Evolutionary conservation across 2,113 vertebrate genomes (phyloP).

Genomic region (Triplophysa siluroides): DNA sequence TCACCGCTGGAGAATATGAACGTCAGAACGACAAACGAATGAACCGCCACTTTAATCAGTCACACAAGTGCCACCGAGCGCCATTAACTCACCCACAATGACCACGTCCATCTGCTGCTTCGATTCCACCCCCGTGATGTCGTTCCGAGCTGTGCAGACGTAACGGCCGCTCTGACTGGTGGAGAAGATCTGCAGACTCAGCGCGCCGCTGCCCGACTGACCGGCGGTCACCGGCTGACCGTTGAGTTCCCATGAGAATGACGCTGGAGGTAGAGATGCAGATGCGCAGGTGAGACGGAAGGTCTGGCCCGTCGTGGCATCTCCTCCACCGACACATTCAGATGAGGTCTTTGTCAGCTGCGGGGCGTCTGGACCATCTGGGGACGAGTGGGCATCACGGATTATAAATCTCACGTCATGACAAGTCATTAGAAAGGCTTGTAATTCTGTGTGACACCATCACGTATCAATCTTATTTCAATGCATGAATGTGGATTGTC

Average conservation of each 20-base stretch:
- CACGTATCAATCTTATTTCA: constrained; percentile 21
- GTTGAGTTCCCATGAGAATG: constrained; percentile 68
- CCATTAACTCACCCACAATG: constrained; percentile 62
- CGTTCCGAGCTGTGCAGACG: constrained; percentile 67
- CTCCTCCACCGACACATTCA: constrained; percentile 66
- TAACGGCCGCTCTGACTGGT: constrained; percentile 65
- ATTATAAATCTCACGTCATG: not conserved
- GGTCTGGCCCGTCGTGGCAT: constrained; percentile 66
- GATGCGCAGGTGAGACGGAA: constrained; percentile 67
- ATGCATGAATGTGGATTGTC: not conserved
- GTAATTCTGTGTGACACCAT: not conserved
- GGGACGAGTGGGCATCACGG: not conserved
- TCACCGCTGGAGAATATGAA: constrained; percentile 63
- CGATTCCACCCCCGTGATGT: constrained; percentile 58
- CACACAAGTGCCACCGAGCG: constrained; percentile 39
- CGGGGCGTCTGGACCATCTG: constrained; percentile 73
- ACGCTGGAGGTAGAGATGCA: constrained; percentile 68
- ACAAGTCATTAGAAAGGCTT: not conserved
- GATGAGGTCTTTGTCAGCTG: constrained; percentile 59
- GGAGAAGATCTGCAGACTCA: constrained; percentile 69
- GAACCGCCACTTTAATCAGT: constrained; percentile 54
- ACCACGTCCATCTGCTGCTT: constrained; percentile 59
- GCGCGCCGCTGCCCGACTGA: constrained; percentile 61
- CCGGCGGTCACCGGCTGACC: constrained; percentile 56
- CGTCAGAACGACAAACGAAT: constrained; percentile 45